Base-by-base conservation (phyloP, 1,140 invertebrate species). In the Arctopsyche grandis region DNA sequence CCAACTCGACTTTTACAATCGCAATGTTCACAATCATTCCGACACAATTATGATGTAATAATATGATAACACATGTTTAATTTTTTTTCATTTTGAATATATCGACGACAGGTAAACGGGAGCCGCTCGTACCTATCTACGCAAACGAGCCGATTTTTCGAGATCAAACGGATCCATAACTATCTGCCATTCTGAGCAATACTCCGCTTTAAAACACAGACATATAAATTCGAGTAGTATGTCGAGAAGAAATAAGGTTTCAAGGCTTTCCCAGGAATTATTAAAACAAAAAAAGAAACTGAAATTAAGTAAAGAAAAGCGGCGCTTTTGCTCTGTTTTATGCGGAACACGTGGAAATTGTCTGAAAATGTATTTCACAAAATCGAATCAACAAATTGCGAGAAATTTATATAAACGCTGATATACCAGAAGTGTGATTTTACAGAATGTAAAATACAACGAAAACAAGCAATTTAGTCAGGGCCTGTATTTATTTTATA, bases 81-180 rank as follows among this genome's bases (percentile, higher is more conserved):
- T 52, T 52, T 14, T 52, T 52, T 52, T 14, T 14, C 10, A 52
- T 52, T 52, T 12, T 52, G 10, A 5, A 52, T 52, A 14, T 52
- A 5, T 52, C 48, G 48, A 52, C 48, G 48, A 52, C 48, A 52
- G 10, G 48, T 52, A 52, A 14, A 52, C 48, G 48, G 12, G 48
- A 46, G 44, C n/a, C 29, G 29, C 1, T 7, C 29, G 29, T 38
- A 38, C 29, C n/a, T n/a, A n/a, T n/a, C n/a, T 52, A 12, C 12
- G 24, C 44, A 71, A 71, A 71, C 69, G 16, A 48, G n/a, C 69
- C 16, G n/a, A 71, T 71, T 46, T 46, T 48, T 38, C 69, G 43
- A 71, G 69, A 71, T 71, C 69, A 71, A 71, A 71, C 69, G 43
- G 16, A 71, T 38, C 69, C 69, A 46, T 71, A 71, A 71, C 46